Base-by-base conservation (phyloP, 2,888 invertebrate genomes). In the Anoncus sp. region DNA sequence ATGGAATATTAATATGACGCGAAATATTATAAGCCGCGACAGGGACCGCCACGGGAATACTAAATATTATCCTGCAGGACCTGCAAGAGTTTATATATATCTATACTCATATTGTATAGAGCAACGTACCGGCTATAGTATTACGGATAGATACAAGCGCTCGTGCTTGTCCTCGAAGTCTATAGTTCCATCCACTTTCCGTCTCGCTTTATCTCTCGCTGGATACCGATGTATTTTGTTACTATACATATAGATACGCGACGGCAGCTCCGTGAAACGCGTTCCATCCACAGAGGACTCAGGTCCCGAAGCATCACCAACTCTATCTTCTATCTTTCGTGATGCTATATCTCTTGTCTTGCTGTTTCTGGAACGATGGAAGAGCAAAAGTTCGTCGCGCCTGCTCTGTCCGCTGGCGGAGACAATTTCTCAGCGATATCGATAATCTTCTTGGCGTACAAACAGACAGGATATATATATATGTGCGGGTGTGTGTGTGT, bases 1-100 rank as follows among this genome's bases (percentile, higher is more conserved):
- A 85, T 87, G 88, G 90, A 90, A 90, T 90, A 90, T 90, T 90
- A 90, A 90, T 90, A 89, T 89, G 90, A 90, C 89, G 90, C 89
- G 88, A 90, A 90, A 90, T 90, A 90, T 90, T 90, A 90, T 90
- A 90, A 90, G 89, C 90, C 89, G 85, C 90, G 90, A 90, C 90
- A 90, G 89, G 84, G 81, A 82, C 87, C 89, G 86, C 85, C 84
- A 80, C 83, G 89, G 89, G 90, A 90, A 90, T 90, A 89, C 90
- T 89, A 89, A 90, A 90, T 90, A 90, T 89, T 88, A 89, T 88
- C 86, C 86, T 82, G 84, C 82, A 84, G 83, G 82, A 84, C 82
- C 75, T 60, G 47, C 71, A 47, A 71, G 60, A 77, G 12, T 51
- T 14, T 62, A 43, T 35, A 6, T 71, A 55, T 57, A 65, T 55